Conservation (phyloP, 35 echinoderm and acorn worm species). For the Holothuria glaberrima region DNA sequence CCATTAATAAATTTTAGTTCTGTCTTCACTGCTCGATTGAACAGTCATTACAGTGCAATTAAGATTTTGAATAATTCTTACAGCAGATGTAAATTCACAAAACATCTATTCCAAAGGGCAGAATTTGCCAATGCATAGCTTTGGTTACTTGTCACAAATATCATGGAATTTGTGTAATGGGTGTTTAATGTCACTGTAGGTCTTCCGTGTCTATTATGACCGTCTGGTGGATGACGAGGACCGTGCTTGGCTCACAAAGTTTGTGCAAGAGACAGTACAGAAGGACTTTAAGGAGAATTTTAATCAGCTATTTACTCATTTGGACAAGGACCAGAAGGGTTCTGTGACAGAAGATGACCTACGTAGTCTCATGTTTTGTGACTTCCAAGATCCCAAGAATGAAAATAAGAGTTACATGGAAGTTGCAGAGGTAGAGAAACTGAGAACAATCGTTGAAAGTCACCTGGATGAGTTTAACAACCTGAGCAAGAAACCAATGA, state of each 20-base stretch:
- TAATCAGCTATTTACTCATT: slow-evolving; percentile 79
- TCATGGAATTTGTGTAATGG: too few species aligned
- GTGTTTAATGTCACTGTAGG: slow-evolving; percentile 39
- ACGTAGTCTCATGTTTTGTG: slow-evolving; percentile 92
- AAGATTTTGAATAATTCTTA: too few species aligned
- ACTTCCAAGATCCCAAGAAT: slow-evolving; percentile 96
- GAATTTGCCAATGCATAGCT: too few species aligned
- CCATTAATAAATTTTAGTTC: too few species aligned
- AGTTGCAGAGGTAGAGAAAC: slow-evolving; percentile 75
- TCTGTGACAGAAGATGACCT: slow-evolving; percentile 96
- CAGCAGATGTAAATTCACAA: too few species aligned
- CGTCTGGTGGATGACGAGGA: slow-evolving; percentile 89
- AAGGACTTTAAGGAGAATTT: slow-evolving; percentile 89
- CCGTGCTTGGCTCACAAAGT: slow-evolving; percentile 77
- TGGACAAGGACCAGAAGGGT: slow-evolving; percentile 78
- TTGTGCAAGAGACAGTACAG: slow-evolving; percentile 60
- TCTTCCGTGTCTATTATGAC: slow-evolving; percentile 97
- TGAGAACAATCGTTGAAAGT: slow-evolving; percentile 80
- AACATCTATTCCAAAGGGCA: too few species aligned
- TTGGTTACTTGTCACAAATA: too few species aligned
- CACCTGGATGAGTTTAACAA: slow-evolving; percentile 96
- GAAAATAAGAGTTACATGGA: slow-evolving; percentile 99
- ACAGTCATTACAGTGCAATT: too few species aligned
- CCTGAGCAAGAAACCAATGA: slow-evolving; percentile 98
- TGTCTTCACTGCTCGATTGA: too few species aligned